These are phyloP conservation scores for Pungitius pungitius DNA, from an alignment of 2,113 vertebrate species.

Conservation along the genomic window DNA sequence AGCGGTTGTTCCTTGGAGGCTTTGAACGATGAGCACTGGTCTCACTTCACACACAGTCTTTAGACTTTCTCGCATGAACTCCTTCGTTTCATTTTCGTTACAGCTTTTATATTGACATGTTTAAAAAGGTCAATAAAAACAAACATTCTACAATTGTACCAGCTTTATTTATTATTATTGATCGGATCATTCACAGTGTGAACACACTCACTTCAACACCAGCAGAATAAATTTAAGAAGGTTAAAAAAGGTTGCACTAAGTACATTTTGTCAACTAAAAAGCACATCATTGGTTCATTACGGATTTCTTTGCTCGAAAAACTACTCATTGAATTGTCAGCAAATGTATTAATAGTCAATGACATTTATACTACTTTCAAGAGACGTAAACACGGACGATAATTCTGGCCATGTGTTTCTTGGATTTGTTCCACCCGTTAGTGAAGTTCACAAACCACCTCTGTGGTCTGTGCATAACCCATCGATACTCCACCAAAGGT, in stretches of 20 bases:
- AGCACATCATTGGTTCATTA: background rate
- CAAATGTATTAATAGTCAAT: background rate
- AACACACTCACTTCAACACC: background rate
- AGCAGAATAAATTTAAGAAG: background rate
- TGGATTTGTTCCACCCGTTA: background rate
- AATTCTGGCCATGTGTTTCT: background rate
- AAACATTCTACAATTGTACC: background rate
- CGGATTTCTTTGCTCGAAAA: background rate
- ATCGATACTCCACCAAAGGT: too few relatives aligned
- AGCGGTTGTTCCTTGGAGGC: background rate
- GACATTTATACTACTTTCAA: background rate
- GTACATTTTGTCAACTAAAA: background rate
- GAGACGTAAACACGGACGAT: background rate
- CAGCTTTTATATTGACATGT: background rate
- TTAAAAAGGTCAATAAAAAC: slow-evolving; percentile 42
- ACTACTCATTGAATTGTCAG: too few relatives aligned
- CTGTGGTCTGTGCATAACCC: background rate
- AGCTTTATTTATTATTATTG: slow-evolving; percentile 32
- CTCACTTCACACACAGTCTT: slow-evolving; percentile 3
- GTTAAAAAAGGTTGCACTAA: background rate
- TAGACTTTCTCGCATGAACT: background rate
- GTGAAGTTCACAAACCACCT: slow-evolving; percentile 55
- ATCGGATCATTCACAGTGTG: background rate
- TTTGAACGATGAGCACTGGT: background rate
- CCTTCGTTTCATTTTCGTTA: background rate